Evolutionary conservation across 2,113 vertebrate species (phyloP), one percentile per base, ranked within the genome.

Genomic region (Nanger granti): DNA sequence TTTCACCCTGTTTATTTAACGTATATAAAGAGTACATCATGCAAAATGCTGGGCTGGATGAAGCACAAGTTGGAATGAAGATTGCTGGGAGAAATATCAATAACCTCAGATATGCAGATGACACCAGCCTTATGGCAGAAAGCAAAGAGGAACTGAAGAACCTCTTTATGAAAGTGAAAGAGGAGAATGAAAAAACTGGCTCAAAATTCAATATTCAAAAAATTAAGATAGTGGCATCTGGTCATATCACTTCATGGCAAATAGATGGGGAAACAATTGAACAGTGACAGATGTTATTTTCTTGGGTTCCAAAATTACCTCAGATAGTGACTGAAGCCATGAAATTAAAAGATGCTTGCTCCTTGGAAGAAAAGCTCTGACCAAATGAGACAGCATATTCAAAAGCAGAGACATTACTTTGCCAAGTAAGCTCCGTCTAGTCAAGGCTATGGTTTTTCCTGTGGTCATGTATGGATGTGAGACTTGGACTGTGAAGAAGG

Each of bases 51-150:
- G n/a, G 69, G 69, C 10, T 73, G n/a, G 9, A 73, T 41, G 69
- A 41, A 24, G n/a, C 69, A 41, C 69, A 41, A 73, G n/a, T 37
- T 24, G 69, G 69, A 76, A 41, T 76, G 10, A 76, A 76, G 1
- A 24, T 76, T 41, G 20, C 20, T 0, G 0, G 0, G 10, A 41
- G 69, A 76, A 76, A 41, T 76, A 76, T 76, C 20, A 12, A 24
- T 73, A 73, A 73, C 69, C 10, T 73, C 69, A 73, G n/a, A 73
- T 24, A 73, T 13, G 10, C 5, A 73, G 37, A 73, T 73, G 20
- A 24, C n/a, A 73, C n/a, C 20, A 73, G 20, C n/a, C 20, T 73
- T 73, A 73, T 12, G n/a, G 44, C 44, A 47, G 44, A 47, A 73
- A 41, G n/a, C 10, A 41, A 41, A 73, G 20, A 73, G n/a, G 5